These are phyloP conservation scores for Carlito syrichta DNA, from an alignment of 2,113 vertebrate genomes.

Conservation along the genomic window DNA sequence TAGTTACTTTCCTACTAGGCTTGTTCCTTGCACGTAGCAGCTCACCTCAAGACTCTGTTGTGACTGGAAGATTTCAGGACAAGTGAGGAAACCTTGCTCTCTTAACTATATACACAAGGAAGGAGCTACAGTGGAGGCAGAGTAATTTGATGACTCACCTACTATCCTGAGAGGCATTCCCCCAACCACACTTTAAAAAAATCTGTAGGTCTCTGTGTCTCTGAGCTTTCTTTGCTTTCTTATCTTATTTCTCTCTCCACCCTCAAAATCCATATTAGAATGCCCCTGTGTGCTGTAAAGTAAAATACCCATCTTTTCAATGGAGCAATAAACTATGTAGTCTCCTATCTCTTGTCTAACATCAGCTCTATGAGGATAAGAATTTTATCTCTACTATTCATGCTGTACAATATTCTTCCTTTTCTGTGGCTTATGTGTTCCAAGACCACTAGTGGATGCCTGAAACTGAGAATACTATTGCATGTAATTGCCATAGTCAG, in stretches of 20 bases:
- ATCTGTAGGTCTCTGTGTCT: background rate
- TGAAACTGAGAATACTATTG: background rate
- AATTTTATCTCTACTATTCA: background rate
- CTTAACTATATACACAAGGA: background rate
- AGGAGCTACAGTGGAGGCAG: background rate
- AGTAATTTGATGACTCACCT: background rate
- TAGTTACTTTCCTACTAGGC: background rate
- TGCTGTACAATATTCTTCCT: background rate
- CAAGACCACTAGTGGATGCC: background rate
- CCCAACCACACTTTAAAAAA: background rate
- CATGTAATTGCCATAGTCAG: background rate
- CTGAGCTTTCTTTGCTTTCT: background rate
- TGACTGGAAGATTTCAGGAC: background rate
- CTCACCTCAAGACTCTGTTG: background rate
- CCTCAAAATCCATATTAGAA: background rate
- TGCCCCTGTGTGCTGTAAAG: background rate
- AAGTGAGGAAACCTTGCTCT: background rate
- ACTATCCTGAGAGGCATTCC: background rate
- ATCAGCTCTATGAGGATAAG: background rate
- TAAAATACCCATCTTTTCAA: background rate
- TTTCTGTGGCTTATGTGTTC: background rate
- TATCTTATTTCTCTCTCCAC: background rate
- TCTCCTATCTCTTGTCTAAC: background rate
- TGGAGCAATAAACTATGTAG: background rate
- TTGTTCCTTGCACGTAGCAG: background rate